phyloP scores from a whole-genome alignment of 2,888 invertebrate species.

The Stegana nigrithorax region DNA sequence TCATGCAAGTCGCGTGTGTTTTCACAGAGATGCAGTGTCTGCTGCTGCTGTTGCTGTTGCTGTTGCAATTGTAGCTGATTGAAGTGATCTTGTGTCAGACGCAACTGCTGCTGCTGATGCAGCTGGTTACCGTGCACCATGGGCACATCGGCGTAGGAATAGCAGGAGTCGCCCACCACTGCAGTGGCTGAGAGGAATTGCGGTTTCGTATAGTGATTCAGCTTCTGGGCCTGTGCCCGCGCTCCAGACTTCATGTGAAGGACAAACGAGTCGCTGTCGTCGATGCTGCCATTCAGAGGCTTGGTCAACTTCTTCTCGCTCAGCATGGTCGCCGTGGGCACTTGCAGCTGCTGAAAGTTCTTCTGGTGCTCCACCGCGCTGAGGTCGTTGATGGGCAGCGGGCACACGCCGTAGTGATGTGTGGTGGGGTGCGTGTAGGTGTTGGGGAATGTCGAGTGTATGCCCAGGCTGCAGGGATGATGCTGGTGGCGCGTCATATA shows the following conservation, averaged over 20 bases:
- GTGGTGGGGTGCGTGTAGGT: constrained; percentile 66
- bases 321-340: constrained; percentile 63
- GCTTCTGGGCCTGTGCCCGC: constrained; percentile 38
- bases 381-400: constrained; percentile 89
- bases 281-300: constrained; percentile 39
- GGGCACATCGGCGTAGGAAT: constrained; percentile 63
- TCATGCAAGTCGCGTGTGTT: constrained; percentile 30
- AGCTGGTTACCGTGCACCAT: constrained; percentile 46
- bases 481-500: constrained; percentile 72
- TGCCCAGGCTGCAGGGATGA: constrained; percentile 67
- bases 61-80: constrained; percentile 49
- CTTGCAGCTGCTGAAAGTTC: constrained; percentile 66
- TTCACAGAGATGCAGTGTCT: constrained; percentile 32
- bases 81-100: constrained; percentile 63
- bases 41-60: constrained; percentile 29
- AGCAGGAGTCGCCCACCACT: constrained; percentile 58
- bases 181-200: constrained; percentile 58
- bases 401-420: constrained; percentile 72
- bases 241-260: constrained; percentile 62
- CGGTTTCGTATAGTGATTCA: constrained; percentile 63
- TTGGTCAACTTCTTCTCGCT: constrained; percentile 59
- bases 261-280: constrained; percentile 63
- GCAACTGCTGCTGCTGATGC: constrained; percentile 43
- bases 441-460: constrained; percentile 66
- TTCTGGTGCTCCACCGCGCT: constrained; percentile 70